phyloP scores from a whole-genome alignment of 1,140 invertebrate genomes.

The Drosophila lini region DNA sequence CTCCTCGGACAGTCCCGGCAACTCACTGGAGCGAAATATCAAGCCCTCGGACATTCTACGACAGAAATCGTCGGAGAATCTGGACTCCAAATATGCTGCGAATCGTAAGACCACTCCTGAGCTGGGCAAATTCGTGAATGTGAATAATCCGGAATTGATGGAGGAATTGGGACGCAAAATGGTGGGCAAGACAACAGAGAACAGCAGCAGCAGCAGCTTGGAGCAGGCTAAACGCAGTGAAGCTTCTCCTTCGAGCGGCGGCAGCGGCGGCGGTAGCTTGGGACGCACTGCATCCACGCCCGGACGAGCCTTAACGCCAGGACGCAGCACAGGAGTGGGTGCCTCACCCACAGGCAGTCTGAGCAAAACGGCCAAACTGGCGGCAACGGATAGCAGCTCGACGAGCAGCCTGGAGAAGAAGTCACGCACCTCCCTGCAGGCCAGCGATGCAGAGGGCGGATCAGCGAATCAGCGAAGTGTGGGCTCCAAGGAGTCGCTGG shows the following conservation, averaged over 20 bases:
- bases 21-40: conserved; percentile 81
- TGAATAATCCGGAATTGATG: conserved; percentile 76
- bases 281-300: conserved; percentile 70
- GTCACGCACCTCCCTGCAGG: conserved; percentile 68
- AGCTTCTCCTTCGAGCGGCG: conserved; percentile 8
- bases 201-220: conserved; percentile 67
- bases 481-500: conserved; percentile 81
- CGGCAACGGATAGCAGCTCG: conserved; percentile 71
- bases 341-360: conserved; percentile 79
- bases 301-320: conserved; percentile 51
- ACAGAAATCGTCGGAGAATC: conserved; percentile 80
- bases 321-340: conserved; percentile 45
- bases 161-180: conserved; percentile 82
- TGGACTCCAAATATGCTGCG: conserved; percentile 71
- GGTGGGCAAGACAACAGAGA: conserved; percentile 71
- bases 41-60: conserved; percentile 83
- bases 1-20: conserved; percentile 71
- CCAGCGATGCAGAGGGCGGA: conserved; percentile 61
- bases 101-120: conserved; percentile 83
- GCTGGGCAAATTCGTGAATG: conserved; percentile 71
- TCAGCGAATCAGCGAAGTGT: conserved; percentile 47
- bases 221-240: conserved; percentile 73
- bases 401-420: conserved; percentile 82
- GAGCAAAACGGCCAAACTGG: conserved; percentile 66
- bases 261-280: conserved; percentile 47